Base-by-base conservation (phyloP, 2,797 vertebrate species). In the Acanthopagrus latus region DNA sequence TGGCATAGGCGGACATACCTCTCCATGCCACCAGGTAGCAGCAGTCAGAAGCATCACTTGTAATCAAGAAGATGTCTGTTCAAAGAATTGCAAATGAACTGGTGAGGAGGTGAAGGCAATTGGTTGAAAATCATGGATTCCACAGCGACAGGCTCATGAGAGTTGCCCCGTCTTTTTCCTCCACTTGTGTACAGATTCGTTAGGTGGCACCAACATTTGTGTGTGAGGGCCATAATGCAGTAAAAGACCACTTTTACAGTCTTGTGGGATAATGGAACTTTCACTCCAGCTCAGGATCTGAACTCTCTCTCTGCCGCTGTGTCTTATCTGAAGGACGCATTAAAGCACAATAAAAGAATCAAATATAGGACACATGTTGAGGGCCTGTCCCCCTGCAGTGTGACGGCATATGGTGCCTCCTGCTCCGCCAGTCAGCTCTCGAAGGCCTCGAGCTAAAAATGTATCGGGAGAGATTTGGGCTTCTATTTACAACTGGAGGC, bases 291-390 rank as follows among this genome's bases (percentile, higher is more conserved):
- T 5, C 33, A 65, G 38, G 25, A 48, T 57, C 18, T 47, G 21
- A 50, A 12, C 3, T 8, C 3, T 29, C 64, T 20, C 47, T 41
- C 18, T 13, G 25, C 18, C 18, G 8, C 38, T 48, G 50, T 66
- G 6, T 54, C 10, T 43, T n/a, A 48, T 64, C 60, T 75, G 41
- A 72, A 63, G 25, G 29, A 29, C 64, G 48, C 69, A 41, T 29
- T 44, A 38, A 54, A 80, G 63, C 52, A 87, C 80, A 86, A 84
- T 83, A 65, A 83, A 21, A 71, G 56, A 71, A 64, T 73, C 41
- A 57, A 82, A 93, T 87, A 70, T 91, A 90, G 93, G 88, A 57
- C 89, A 87, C 80, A 27, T 80, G 81, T 80, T 81, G 71, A 73
- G 78, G 71, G 70, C 9, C 33, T 14, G 55, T 43, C 71, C 85